Percentiles rank a stretch among this genome's conserved stretches.
Conservation (phyloP, 2,888 invertebrate genomes). For the Leptura quadrifasciata region DNA sequence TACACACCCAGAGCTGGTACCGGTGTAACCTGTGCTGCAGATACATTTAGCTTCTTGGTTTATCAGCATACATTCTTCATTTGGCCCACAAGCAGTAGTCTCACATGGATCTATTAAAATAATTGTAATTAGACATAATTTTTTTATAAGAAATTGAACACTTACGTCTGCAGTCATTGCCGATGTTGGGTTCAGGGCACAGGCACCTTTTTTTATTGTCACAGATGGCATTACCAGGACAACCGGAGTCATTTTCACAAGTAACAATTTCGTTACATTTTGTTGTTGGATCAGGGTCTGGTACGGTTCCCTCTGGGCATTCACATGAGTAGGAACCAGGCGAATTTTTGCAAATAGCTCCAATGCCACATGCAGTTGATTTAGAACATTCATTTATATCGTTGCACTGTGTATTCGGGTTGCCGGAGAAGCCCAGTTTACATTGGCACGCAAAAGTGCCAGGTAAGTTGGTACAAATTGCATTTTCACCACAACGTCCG, state of each 20-base stretch:
- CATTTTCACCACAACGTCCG: conserved; percentile 90
- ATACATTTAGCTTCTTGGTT: conserved; percentile 90
- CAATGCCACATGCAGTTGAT: conserved; percentile 84
- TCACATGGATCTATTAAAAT: conserved; percentile 89
- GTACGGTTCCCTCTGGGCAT: conserved; percentile 87
- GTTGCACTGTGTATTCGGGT: conserved; percentile 86
- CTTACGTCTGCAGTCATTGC: conserved; percentile 94
- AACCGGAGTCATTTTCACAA: conserved; percentile 85
- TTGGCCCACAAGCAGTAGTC: conserved; percentile 87
- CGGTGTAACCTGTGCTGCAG: conserved; percentile 88
- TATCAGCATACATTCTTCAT: conserved; percentile 91
- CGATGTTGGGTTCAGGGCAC: conserved; percentile 93
- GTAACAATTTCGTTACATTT: conserved; percentile 89
- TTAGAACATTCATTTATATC: conserved; percentile 90
- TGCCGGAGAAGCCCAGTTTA: conserved; percentile 89
- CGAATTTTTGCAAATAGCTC: conserved; percentile 87
- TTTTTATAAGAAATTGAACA: conserved; percentile 53
- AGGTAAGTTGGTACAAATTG: conserved; percentile 86
- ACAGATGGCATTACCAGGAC: conserved; percentile 93
- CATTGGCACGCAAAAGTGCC: conserved; percentile 90
- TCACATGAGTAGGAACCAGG: conserved; percentile 87
- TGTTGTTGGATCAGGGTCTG: conserved; percentile 89
- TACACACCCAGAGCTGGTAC: conserved; percentile 82
- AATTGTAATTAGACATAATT: background rate
- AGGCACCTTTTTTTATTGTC: conserved; percentile 86